phyloP scores from a whole-genome alignment of 2,113 vertebrate species.

The Amblyopsis rosae region DNA sequence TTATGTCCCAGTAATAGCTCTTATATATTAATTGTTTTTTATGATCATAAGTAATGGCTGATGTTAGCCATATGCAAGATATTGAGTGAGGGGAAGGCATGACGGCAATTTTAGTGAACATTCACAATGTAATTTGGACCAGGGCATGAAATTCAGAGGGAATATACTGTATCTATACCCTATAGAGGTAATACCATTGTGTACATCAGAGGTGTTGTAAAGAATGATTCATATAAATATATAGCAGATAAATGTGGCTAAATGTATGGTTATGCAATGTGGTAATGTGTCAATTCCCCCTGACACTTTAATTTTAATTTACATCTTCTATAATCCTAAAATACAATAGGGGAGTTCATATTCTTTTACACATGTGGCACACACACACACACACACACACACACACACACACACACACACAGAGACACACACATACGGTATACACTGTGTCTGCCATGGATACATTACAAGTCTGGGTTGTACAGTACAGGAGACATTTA shows the following conservation, averaged over 20 bases:
- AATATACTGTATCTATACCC: slow-evolving; percentile 58
- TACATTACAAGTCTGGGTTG: slow-evolving; percentile 38
- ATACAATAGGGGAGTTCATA: too few relatives aligned
- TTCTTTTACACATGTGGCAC: too few relatives aligned
- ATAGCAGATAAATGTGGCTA: background rate
- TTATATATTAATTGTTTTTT: slow-evolving; percentile 53
- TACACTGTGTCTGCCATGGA: slow-evolving; percentile 2
- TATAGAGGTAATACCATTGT: slow-evolving; percentile 42
- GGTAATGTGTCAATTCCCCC: background rate
- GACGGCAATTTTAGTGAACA: slow-evolving; percentile 54
- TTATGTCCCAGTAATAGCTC: slow-evolving; percentile 20
- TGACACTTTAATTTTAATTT: too few relatives aligned
- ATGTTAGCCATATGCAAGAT: slow-evolving; percentile 48
- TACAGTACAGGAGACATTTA: slow-evolving; percentile 20
- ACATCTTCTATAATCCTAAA: too few relatives aligned
- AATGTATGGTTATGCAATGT: background rate
- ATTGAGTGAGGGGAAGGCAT: slow-evolving; percentile 20
- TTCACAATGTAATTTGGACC: slow-evolving; percentile 60
- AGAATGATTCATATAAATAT: background rate
- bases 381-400: too few relatives aligned
- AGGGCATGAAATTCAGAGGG: slow-evolving; percentile 8
- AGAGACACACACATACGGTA: background rate
- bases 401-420: too few relatives aligned
- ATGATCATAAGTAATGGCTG: slow-evolving; percentile 61
- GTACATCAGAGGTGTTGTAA: slow-evolving; percentile 35